Conservation (phyloP, 2,888 invertebrate genomes). For the Ectemnius lituratus region DNA sequence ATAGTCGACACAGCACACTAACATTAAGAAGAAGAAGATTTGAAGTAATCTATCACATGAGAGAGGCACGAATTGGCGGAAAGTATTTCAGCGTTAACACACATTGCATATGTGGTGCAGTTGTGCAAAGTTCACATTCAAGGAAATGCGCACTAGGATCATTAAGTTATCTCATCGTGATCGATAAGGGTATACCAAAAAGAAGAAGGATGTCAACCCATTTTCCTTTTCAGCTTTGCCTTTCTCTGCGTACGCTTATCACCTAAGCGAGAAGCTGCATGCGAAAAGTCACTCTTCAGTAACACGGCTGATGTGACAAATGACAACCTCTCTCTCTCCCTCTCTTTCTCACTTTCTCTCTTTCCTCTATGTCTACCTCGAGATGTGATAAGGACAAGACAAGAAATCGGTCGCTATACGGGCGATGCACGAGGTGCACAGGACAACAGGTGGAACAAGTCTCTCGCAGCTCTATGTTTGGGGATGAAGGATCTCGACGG, state of each 20-base stretch:
- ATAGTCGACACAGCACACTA: constrained; percentile 46
- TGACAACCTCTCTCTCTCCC: constrained; percentile 51
- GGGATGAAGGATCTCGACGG: constrained; percentile 41
- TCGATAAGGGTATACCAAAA: constrained; percentile 10
- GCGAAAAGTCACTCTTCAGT: constrained; percentile 37
- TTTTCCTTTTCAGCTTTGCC: constrained; percentile 4
- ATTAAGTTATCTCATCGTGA: constrained; percentile 31
- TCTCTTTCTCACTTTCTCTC: constrained; percentile 33
- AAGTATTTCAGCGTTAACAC: constrained; percentile 52
- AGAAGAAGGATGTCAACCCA: constrained; percentile 3
- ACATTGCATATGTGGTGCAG: constrained; percentile 57
- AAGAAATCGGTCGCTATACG: constrained; percentile 48
- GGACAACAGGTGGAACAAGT: constrained; percentile 50
- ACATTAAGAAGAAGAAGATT: constrained; percentile 43
- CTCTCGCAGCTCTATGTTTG: constrained; percentile 47
- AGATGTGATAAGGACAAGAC: constrained; percentile 46
- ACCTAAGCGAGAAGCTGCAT: constrained; percentile 42
- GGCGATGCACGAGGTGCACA: constrained; percentile 51
- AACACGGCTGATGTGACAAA: constrained; percentile 38
- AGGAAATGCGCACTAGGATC: constrained; percentile 60
- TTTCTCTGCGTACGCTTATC: constrained; percentile 10
- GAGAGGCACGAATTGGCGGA: constrained; percentile 47
- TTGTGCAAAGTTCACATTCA: constrained; percentile 53
- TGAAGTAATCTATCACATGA: constrained; percentile 44
- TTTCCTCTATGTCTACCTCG: constrained; percentile 44